These are phyloP conservation scores for Halocynthia roretzi DNA, from an alignment of 23 tunicate species.

Conservation along the genomic window DNA sequence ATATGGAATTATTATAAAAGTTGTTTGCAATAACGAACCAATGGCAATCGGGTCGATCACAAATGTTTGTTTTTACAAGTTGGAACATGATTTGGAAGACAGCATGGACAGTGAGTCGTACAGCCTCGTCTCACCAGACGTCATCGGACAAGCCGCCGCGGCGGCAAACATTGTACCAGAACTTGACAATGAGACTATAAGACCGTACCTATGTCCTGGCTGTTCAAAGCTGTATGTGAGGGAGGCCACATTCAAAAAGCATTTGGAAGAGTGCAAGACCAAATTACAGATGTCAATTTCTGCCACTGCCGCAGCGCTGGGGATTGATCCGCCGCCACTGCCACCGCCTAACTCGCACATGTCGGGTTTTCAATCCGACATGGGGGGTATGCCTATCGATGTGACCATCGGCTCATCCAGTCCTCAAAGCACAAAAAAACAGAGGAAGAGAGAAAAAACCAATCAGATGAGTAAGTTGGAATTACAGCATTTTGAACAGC, in stretches of 20 bases:
- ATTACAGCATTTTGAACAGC: neutral
- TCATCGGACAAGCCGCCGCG: conserved; percentile 88
- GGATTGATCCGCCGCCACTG: conserved; percentile 71
- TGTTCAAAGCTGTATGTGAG: conserved; percentile 94
- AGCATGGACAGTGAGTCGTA: too few species aligned
- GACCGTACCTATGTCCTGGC: conserved; percentile 91
- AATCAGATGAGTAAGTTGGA: neutral
- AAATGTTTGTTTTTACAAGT: too few species aligned
- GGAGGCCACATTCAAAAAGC: conserved; percentile 93
- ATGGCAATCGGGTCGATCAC: too few species aligned
- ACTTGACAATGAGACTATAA: conserved; percentile 55
- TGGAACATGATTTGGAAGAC: too few species aligned
- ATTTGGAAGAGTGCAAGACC: conserved; percentile 74
- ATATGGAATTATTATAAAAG: too few species aligned
- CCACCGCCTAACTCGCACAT: conserved; percentile 18
- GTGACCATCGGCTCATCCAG: neutral
- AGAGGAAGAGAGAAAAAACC: neutral
- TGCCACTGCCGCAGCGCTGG: conserved; percentile 72
- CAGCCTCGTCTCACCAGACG: conserved; percentile 28
- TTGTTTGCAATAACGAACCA: too few species aligned
- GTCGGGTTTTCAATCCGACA: neutral
- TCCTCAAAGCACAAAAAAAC: neutral
- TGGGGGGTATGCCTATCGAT: conserved; percentile 18
- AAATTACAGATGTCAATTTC: conserved; percentile 14
- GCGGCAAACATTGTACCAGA: conserved; percentile 92